These are phyloP conservation scores for Cydia pomonella DNA, from an alignment of 1,140 invertebrate species.

Conservation along the genomic window DNA sequence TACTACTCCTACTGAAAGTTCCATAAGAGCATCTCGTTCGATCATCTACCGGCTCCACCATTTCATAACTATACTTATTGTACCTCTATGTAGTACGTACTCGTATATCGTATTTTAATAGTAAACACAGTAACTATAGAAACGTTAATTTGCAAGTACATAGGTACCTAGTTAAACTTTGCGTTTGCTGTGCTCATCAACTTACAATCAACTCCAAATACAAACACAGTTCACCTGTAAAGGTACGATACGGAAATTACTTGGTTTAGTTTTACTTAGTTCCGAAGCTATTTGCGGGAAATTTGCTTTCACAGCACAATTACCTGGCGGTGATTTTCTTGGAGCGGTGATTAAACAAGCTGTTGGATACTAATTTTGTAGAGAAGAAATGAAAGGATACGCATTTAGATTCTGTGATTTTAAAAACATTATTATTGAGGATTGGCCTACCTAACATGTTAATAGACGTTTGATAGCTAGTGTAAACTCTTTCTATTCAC, in stretches of 20 bases:
- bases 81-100: too few relatives aligned
- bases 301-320: conserved; percentile 28
- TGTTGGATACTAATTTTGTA: not conserved
- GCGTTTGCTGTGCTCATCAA: conserved; percentile 11
- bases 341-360: conserved; percentile 1
- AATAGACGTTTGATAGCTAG: too few relatives aligned
- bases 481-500: not conserved
- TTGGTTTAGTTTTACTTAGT: conserved; percentile 32
- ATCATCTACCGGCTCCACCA: too few relatives aligned
- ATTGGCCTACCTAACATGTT: too few relatives aligned
- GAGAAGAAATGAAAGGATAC: not conserved
- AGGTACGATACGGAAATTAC: conserved; percentile 28
- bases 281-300: conserved; percentile 25
- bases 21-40: too few relatives aligned
- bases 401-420: not conserved
- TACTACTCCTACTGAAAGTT: too few relatives aligned
- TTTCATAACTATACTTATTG: too few relatives aligned
- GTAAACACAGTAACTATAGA: not conserved
- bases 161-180: conserved; percentile 20
- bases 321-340: conserved; percentile 13
- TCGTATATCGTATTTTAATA: not conserved
- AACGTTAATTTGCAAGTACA: conserved; percentile 10
- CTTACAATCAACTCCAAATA: conserved; percentile 20
- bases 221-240: conserved; percentile 11
- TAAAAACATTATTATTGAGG: too few relatives aligned